Evolutionary conservation across 2,888 invertebrate species (phyloP).

Genomic region (Pterobdella sp.): DNA sequence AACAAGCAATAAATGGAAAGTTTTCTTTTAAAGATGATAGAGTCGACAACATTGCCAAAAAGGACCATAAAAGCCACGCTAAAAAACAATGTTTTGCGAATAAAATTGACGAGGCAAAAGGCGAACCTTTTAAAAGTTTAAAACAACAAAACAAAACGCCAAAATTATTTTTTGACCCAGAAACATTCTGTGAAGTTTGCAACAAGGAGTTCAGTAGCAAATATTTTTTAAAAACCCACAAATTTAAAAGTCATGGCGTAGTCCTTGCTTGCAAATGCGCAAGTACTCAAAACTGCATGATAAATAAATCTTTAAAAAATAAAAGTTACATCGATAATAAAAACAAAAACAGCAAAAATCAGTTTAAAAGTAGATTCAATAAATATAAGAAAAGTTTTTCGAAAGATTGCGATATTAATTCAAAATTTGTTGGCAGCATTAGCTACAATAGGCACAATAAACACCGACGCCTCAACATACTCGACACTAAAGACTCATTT

Average conservation of each 20-base stretch:
- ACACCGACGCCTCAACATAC: background rate
- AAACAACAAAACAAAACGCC: no score
- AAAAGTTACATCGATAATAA: background rate
- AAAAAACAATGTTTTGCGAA: background rate
- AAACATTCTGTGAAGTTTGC: constrained; percentile 61
- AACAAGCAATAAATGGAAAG: no score
- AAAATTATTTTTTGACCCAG: constrained; percentile 51
- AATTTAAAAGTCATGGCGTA: constrained; percentile 93
- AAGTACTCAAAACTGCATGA: background rate
- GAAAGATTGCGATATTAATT: background rate
- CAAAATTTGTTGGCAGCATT: no score
- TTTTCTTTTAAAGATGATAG: no score
- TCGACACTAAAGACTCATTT: background rate
- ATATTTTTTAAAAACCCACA: constrained; percentile 91
- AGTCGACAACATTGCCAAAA: background rate
- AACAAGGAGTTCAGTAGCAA: constrained; percentile 96
- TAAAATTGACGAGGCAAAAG: background rate
- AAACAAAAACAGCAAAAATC: background rate
- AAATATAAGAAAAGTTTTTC: no score
- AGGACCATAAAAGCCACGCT: background rate
- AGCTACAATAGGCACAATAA: background rate
- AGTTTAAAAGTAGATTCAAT: no score
- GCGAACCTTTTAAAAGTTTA: background rate
- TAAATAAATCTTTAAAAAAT: background rate
- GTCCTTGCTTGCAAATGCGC: constrained; percentile 24